phyloP scores from a whole-genome alignment of 2,113 vertebrate species.

The Nasalis larvatus region DNA sequence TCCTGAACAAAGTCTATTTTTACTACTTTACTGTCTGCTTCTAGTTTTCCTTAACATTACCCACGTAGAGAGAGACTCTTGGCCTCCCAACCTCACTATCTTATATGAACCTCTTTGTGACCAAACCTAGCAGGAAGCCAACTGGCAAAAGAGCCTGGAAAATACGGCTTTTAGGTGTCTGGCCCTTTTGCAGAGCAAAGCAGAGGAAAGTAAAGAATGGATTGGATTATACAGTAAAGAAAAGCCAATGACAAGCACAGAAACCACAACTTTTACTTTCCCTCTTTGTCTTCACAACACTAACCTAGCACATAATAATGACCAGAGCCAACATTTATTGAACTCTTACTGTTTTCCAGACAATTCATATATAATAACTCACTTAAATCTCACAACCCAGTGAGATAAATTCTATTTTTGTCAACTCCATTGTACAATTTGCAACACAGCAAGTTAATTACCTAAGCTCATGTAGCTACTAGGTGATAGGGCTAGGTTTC shows the following conservation, averaged over 20 bases:
- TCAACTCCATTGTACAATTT: not conserved
- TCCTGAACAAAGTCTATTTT: not conserved
- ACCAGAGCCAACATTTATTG: not conserved
- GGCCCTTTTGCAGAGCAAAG: not conserved
- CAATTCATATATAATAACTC: not conserved
- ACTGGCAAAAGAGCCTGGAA: not conserved
- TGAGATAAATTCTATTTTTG: not conserved
- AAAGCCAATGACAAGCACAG: not conserved
- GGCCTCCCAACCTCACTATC: not conserved
- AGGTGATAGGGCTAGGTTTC: not conserved
- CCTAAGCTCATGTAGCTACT: not conserved
- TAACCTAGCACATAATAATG: not conserved
- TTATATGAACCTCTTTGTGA: not conserved
- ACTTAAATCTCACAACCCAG: not conserved
- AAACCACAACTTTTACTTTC: not conserved
- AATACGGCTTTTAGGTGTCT: not conserved
- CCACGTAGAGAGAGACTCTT: not conserved
- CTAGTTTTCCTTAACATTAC: not conserved
- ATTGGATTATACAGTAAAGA: not conserved
- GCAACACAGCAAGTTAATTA: not conserved
- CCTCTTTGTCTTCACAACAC: not conserved
- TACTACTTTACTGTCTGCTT: not conserved
- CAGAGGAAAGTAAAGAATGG: not conserved
- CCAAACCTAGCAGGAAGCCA: not conserved
- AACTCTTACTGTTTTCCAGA: not conserved